Percentiles rank a stretch among this genome's conserved stretches.
Evolutionary conservation across 2,888 invertebrate species (phyloP).

Genomic region (Luffia ferchaultella): DNA sequence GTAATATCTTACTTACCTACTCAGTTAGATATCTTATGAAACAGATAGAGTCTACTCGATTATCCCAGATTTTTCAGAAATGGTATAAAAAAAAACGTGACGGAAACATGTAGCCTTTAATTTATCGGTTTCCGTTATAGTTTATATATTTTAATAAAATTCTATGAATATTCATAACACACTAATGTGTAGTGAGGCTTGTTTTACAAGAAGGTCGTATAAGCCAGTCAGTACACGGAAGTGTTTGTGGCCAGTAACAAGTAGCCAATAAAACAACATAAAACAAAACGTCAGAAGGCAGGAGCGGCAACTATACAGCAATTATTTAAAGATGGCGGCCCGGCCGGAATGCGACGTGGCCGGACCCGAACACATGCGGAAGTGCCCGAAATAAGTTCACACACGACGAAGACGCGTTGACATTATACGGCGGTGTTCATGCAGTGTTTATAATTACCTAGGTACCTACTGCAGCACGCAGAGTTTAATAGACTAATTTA

Average conservation of each 20-base stretch:
- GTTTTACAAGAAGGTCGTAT: not conserved
- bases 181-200: too few relatives aligned
- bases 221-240: not conserved
- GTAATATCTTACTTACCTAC: not conserved
- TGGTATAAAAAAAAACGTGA: too few relatives aligned
- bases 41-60: too few relatives aligned
- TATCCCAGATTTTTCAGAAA: too few relatives aligned
- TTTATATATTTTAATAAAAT: too few relatives aligned
- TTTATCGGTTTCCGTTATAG: too few relatives aligned
- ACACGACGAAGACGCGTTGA: slow-evolving; percentile 25
- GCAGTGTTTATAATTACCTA: too few relatives aligned
- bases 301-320: slow-evolving; percentile 5
- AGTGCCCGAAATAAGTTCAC: slow-evolving; percentile 53
- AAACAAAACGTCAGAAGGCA: slow-evolving; percentile 8
- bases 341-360: slow-evolving; percentile 8
- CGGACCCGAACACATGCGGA: slow-evolving; percentile 8
- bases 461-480: too few relatives aligned
- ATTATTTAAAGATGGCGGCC: slow-evolving; percentile 16
- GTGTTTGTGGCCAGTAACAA: slow-evolving; percentile 1
- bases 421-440: not conserved
- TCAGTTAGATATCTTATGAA: too few relatives aligned
- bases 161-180: too few relatives aligned
- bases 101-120: too few relatives aligned
- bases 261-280: slow-evolving; percentile 8
- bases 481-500: too few relatives aligned